Evolutionary conservation across 1,140 invertebrate genomes (phyloP), one percentile per base, ranked within the genome.

Genomic region (Macrotrachela quadricornifera): DNA sequence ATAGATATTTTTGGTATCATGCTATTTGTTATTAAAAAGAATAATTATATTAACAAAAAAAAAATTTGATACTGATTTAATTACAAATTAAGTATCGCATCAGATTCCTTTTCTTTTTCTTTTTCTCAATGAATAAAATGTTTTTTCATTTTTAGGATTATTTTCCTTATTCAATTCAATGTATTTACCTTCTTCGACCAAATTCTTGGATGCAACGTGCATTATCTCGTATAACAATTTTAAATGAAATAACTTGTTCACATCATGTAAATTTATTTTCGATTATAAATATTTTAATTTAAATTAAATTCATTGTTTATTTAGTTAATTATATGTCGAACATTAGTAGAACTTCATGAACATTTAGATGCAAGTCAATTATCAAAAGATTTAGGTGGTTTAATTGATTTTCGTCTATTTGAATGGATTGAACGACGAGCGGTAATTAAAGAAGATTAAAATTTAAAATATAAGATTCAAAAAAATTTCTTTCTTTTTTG

Each of bases 381-480:
- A 55, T 92, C 85, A 0, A 72, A 77, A 44, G 86, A 92, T 64
- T 75, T 95, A 43, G 85, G 84, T 6, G 90, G 90, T 10, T 74
- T 77, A 56, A 73, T 94, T 50, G 77, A 80, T 36, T 94, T 92
- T 71, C 83, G 85, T 59, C 85, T 94, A 69, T 77, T 82, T 48
- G 84, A 90, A 62, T 96, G 88, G 88, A 88, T 92, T 64, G 81
- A 91, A 61, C 85, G 92, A 67, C 75, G 88, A 76, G 81, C 88
- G 68, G 88, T 94, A 73, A 78, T 78, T 76, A 56, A 8, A 47
- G 18, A 16, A 48, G 10, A 15, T 57, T 41, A n/a, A 57, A 14
- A 40, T 37, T 49, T 49, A 30, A 13, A 46, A 46, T 53, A n/a
- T 40, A 21, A 16, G n/a, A 17, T 51, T 51, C 15, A 39, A 15